Conservation (phyloP, 2,888 invertebrate species). For the Geotrupes spiniger region DNA sequence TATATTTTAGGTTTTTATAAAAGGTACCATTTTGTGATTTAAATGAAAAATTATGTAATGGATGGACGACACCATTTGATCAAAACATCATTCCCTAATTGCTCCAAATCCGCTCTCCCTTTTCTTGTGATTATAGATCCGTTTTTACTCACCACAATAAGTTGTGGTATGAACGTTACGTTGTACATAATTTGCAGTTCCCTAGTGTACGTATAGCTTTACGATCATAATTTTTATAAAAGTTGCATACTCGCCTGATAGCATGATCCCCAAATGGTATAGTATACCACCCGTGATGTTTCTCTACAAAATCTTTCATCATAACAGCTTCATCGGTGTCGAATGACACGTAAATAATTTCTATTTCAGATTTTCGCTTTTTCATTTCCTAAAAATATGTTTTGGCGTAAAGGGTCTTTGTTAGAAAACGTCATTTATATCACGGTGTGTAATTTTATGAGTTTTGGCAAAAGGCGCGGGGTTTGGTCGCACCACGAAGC, state of each 20-base stretch:
- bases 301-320: conserved; percentile 9
- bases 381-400: conserved; percentile 12
- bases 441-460: conserved; percentile 35
- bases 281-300: conserved; percentile 20
- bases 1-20: neutral
- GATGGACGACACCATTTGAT: conserved; percentile 28
- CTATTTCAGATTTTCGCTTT: conserved; percentile 9
- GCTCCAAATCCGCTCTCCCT: conserved; percentile 30
- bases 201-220: neutral
- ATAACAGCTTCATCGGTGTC: conserved; percentile 10
- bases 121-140: conserved; percentile 30
- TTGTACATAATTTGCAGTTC: conserved; percentile 30
- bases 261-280: conserved; percentile 11
- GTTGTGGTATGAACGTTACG: conserved; percentile 30
- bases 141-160: conserved; percentile 30
- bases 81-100: conserved; percentile 33
- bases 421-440: conserved; percentile 7
- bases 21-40: no score
- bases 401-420: neutral
- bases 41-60: neutral
- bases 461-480: conserved; percentile 29
- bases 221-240: neutral
- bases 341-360: conserved; percentile 17
- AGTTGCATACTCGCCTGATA: conserved; percentile 1
- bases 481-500: conserved; percentile 31